Conservation (phyloP, 1,140 invertebrate species). For the Glossosoma conforme region DNA sequence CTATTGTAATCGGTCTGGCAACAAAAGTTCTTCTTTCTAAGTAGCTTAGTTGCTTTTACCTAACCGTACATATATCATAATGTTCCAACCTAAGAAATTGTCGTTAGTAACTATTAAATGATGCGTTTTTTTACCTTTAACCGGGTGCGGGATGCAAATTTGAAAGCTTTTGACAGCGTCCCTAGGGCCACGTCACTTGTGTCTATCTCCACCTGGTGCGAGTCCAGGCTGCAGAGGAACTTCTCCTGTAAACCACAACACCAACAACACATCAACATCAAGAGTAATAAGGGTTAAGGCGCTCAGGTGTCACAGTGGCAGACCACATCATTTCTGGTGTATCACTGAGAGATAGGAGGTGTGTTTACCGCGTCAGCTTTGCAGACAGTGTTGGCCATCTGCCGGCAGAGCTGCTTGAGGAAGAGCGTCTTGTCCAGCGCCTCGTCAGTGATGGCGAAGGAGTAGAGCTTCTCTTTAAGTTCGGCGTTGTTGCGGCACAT, state of each 20-base stretch:
- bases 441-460: constrained; percentile 78
- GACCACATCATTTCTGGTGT: too few species aligned
- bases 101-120: background rate
- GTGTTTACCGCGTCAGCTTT: constrained; percentile 76
- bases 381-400: constrained; percentile 83
- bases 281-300: too few species aligned
- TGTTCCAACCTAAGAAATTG: too few species aligned
- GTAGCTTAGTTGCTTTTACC: too few species aligned
- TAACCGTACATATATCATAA: too few species aligned
- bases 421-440: constrained; percentile 75
- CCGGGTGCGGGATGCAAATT: constrained; percentile 74
- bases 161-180: constrained; percentile 81
- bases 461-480: constrained; percentile 81
- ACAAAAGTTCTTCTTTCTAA: too few species aligned
- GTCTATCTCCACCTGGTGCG: constrained; percentile 77
- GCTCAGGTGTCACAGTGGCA: too few species aligned
- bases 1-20: too few species aligned
- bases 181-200: constrained; percentile 77
- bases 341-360: too few species aligned
- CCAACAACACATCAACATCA: too few species aligned
- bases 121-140: constrained; percentile 58
- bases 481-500: constrained; percentile 78
- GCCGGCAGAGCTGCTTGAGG: constrained; percentile 74
- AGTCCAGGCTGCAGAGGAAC: constrained; percentile 68
- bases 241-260: constrained; percentile 59